Base-by-base conservation (phyloP, 1,140 invertebrate species). In the Drosophila serrata region DNA sequence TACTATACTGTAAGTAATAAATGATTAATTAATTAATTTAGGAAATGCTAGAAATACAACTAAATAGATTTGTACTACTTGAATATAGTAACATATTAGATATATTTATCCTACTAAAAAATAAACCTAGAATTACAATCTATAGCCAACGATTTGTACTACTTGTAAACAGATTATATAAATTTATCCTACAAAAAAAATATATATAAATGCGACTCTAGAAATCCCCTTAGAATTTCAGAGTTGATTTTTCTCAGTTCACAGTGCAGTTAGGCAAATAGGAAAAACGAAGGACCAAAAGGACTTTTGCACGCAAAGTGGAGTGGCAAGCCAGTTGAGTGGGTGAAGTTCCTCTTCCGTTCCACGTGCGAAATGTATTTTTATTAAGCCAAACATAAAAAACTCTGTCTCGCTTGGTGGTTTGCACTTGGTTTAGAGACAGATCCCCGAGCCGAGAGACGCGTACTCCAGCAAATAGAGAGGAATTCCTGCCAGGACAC, bases 281-380 rank as follows among this genome's bases (percentile, higher is more conserved):
- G 35, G 24, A 58, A 72, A 72, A 72, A 43, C 42, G 40, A 5
- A 22, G 48, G 45, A n/a, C 40, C 33, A 61, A 61, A 51, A 29
- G 56, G 63, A 33, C 51, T 60, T 60, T 17, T 45, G 55, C n/a
- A 29, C 22, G 17, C 53, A 49, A 55, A 51, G 46, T 37, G 57
- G 67, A 64, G 49, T 37, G 35, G 43, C 43, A 51, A 48, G 53
- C 53, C 27, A 48, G 43, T 55, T 55, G 58, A 67, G 49, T 62
- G 55, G 43, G 60, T 29, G 51, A 63, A 75, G 49, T 75, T 31
- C 51, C 58, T 39, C 43, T 51, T 40, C 45, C 69, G 73, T 59
- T 76, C 64, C 80, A 88, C 85, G 84, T 90, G 81, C 77, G 87
- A 84, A 84, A 84, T 88, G 85, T 88, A 90, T 88, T 88, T 88